Percentiles rank a stretch among this genome's conserved stretches.
phyloP scores from a whole-genome alignment of 2,797 vertebrate genomes.

The Microtus agrestis region DNA sequence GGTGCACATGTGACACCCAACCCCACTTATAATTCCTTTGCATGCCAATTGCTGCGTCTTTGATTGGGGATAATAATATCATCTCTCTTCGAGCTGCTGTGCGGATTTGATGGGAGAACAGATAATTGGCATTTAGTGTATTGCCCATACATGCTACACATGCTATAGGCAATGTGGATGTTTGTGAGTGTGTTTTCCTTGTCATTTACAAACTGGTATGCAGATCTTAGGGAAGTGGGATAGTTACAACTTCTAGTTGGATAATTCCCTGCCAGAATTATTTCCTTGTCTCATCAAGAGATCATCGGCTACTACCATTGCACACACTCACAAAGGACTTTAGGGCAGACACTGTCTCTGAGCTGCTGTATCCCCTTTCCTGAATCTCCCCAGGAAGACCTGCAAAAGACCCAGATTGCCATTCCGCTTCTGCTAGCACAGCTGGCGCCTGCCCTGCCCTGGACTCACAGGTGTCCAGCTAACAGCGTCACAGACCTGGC shows the following conservation, averaged over 20 bases:
- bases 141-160: accelerated
- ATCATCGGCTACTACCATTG: neutral
- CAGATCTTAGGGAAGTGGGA: neutral
- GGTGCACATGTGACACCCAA: no score
- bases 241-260: neutral
- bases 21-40: neutral
- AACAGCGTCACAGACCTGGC: neutral
- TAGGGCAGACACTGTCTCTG: neutral
- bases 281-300: neutral
- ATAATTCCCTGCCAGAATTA: neutral
- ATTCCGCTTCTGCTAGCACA: neutral
- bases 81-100: neutral
- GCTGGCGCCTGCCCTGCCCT: neutral
- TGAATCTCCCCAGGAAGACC: neutral
- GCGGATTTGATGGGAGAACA: neutral
- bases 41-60: neutral
- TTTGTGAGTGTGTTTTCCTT: neutral
- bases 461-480: neutral
- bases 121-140: accelerated
- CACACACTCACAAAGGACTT: neutral
- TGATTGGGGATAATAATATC: neutral
- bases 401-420: neutral
- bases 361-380: no score
- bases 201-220: neutral
- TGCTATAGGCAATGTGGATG: neutral